A percentile compares a stretch with the other conserved stretches of the same genome.
phyloP scores from a whole-genome alignment of 2,888 invertebrate species.

The Flexamia atlantica region DNA sequence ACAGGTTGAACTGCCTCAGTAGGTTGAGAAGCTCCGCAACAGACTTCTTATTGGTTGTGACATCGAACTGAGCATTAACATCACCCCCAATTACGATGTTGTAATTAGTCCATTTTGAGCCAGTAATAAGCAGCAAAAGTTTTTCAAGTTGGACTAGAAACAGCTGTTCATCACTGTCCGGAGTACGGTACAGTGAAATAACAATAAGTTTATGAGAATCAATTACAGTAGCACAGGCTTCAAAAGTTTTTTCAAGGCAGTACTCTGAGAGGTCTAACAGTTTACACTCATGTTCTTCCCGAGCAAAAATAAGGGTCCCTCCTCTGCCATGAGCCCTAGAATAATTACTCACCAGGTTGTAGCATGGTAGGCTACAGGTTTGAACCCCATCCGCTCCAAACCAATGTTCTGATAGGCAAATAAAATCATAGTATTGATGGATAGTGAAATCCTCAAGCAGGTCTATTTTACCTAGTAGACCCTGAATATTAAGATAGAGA shows the following conservation, averaged over 20 bases:
- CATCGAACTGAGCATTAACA: conserved; percentile 2
- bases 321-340: not conserved
- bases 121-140: not conserved
- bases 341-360: not conserved
- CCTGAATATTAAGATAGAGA: not conserved
- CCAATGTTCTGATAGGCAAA: no score
- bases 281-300: not conserved
- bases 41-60: not conserved
- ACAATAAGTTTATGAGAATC: not conserved
- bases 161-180: not conserved
- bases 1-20: not conserved
- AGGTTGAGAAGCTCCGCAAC: not conserved
- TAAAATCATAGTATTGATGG: not conserved
- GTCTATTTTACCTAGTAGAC: not conserved
- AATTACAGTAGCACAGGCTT: not conserved
- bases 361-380: not conserved
- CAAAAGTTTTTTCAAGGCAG: not conserved
- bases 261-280: not conserved
- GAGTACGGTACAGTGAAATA: not conserved
- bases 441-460: not conserved
- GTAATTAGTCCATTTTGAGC: not conserved
- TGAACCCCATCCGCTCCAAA: no score
- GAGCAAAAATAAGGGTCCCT: not conserved
- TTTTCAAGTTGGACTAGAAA: not conserved
- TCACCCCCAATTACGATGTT: not conserved